Evolutionary conservation across 1,140 invertebrate genomes (phyloP), one percentile per base, ranked within the genome.

Genomic region (Grapholita molesta): DNA sequence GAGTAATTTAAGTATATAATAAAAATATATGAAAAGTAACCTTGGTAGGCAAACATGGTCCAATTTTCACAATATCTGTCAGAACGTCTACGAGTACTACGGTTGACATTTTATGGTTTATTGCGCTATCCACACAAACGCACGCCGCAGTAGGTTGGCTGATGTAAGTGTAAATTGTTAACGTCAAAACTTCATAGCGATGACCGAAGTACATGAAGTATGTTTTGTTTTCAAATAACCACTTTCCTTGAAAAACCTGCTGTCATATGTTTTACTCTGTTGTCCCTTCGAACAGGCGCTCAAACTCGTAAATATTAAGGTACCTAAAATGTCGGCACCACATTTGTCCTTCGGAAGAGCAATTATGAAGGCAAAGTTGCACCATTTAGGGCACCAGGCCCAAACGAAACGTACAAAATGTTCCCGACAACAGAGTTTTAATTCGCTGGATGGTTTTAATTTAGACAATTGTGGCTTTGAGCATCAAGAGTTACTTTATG

Each of bases 301-400:
- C 64, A 68, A 55, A 67, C 69, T 71, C 71, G 71, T 75, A 75
- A 78, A 75, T 73, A 71, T 73, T 72, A 70, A 70, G 57, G 68
- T 53, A n/a, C n/a, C n/a, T n/a, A 69, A 61, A 70, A 71, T 70
- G 73, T 69, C 57, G 28, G 42, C 66, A 74, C 69, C 65, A 42
- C 64, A 66, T 76, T 67, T 75, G 75, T 75, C 69, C 69, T 72
- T 72, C 61, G 24, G 42, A 65, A 74, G 69, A 75, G 77, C 75
- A 79, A 79, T 76, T 77, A 76, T 73, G 74, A 74, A 72, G 72
- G 73, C 74, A 64, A 74, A 77, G 72, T 78, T 77, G 42, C 70
- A 71, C 64, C 73, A 70, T 78, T 78, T 72, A 71, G 69, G 32
- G 72, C 71, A 74, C 70, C 66, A 73, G 64, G 25, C 70, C 70